Evolutionary conservation across 2,888 invertebrate species (phyloP), one percentile per base, ranked within the genome.

Genomic region (Cephus sareptanus): DNA sequence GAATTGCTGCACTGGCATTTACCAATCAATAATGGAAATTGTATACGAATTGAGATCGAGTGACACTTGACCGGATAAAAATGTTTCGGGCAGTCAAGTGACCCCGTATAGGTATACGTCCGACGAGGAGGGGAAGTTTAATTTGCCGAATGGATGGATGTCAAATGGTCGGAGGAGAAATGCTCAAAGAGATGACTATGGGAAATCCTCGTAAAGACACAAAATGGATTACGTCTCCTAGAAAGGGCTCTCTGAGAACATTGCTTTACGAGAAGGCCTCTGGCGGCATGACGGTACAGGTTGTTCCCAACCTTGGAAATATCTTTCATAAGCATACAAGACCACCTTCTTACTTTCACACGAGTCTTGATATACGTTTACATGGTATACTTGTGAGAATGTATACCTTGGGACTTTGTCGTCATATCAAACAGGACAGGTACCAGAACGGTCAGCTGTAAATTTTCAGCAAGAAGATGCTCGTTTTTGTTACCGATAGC

Each of bases 141-240:
- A 80, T 80, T 80, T 74, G 69, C 75, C 34, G 15, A 56, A 30
- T 73, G 76, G 74, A 76, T 79, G 75, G 74, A 56, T 56, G 56
- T 56, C 56, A 23, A 56, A n/a, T 40, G 75, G 30, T 68, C n/a
- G 11, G 4, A 56, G 56, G 23, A 56, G 56, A 56, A 56, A 56
- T 56, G 23, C 23, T 56, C 56, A 56, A 73, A 34, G 37, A 30
- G 82, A 79, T 84, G 84, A 84, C 83, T 83, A 83, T 80, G 78
- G 78, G 83, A 85, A 87, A 88, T 87, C 86, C 86, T 76, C 79
- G 81, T 78, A 84, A 84, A 82, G 83, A 82, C 81, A 23, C 82
- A 80, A 84, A 85, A 86, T 84, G 84, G 88, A 86, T 86, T 82
- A 86, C 84, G 78, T 80, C 76, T 81, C 80, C 80, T 80, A 77